Evolutionary conservation across 2,113 vertebrate genomes (phyloP).

Genomic region (Chamaetylas fuelleborni): DNA sequence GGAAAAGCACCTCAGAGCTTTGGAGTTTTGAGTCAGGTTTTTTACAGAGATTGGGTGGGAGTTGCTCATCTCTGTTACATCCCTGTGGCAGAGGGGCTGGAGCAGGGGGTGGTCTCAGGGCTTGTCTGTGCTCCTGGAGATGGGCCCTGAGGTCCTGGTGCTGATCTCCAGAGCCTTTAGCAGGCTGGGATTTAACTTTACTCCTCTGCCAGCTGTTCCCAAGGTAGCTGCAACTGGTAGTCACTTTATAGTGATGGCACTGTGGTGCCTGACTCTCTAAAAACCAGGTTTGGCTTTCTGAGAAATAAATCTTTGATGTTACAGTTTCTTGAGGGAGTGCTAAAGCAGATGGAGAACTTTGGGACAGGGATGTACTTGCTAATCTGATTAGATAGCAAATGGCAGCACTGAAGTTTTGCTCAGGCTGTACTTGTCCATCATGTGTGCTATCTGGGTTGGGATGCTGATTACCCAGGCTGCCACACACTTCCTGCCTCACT

Average conservation of each 20-base stretch:
- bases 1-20: background rate
- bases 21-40: background rate
- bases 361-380: background rate
- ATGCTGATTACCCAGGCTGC: background rate
- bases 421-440: background rate
- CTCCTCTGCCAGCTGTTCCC: background rate
- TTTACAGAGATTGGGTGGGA: background rate
- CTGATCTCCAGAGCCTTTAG: background rate
- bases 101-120: background rate
- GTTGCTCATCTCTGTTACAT: background rate
- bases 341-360: background rate
- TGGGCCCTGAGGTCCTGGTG: background rate
- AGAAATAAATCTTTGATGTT: background rate
- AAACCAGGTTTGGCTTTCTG: background rate
- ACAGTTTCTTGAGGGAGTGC: background rate
- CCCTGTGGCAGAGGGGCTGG: background rate
- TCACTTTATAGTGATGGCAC: background rate
- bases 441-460: background rate
- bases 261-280: background rate
- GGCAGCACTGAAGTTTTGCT: background rate
- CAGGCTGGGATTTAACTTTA: background rate
- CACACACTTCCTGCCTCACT: conserved; percentile 30
- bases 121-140: background rate
- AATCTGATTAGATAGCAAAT: background rate
- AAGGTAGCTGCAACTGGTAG: background rate